Percentiles rank a stretch among this genome's conserved stretches.
Conservation (phyloP, 1,140 invertebrate species). For the Olivierus martensii region DNA sequence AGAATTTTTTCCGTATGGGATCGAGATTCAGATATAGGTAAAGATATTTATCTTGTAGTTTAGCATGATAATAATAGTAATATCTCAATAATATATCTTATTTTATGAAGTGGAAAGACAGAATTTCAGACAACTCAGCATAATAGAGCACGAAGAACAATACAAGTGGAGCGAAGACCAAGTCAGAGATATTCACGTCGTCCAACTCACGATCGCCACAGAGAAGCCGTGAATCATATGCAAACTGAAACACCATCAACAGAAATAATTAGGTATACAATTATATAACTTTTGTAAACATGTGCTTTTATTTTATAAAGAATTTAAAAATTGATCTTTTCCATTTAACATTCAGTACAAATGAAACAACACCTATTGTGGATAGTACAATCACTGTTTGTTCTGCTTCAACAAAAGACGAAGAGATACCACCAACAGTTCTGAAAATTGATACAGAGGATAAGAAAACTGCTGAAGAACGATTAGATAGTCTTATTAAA, state of each 20-base stretch:
- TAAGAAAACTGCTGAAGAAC: conserved; percentile 34
- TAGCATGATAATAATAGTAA: background rate
- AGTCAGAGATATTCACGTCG: conserved; percentile 88
- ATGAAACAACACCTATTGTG: no score
- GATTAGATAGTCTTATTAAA: conserved; percentile 48
- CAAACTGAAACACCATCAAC: no score
- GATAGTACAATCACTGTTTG: no score
- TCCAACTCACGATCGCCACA: background rate
- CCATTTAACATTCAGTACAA: no score
- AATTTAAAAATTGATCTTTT: no score
- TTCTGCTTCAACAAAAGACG: background rate
- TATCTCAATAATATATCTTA: background rate
- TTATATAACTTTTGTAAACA: no score
- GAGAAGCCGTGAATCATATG: no score
- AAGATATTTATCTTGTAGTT: background rate
- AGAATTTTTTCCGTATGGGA: conserved; percentile 37
- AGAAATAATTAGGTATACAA: no score
- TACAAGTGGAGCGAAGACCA: conserved; percentile 87
- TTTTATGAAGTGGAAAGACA: conserved; percentile 47
- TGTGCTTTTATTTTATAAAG: no score
- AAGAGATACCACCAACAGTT: no score
- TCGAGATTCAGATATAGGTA: conserved; percentile 35
- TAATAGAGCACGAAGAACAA: conserved; percentile 61
- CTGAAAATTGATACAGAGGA: no score
- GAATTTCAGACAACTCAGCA: conserved; percentile 86